Conservation (phyloP, 2,797 vertebrate species). For the Picus viridis region DNA sequence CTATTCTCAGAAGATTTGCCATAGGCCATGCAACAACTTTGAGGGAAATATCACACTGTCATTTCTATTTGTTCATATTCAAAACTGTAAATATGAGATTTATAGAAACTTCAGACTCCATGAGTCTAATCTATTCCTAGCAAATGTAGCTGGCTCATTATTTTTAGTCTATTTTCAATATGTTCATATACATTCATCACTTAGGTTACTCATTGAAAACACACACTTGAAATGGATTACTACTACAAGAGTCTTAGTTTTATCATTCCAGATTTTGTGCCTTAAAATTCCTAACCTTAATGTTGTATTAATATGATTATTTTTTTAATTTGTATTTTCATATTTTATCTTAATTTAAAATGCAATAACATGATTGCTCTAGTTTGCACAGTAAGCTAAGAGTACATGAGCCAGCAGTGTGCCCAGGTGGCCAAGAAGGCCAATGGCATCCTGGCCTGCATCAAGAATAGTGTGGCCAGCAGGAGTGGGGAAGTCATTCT, state of each 20-base stretch:
- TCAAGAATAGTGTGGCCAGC: no score
- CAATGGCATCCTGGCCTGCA: no score
- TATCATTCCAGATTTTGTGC: neutral
- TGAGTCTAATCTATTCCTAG: neutral
- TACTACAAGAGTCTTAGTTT: neutral
- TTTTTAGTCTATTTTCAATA: neutral
- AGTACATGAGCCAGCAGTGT: neutral
- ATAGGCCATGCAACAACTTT: neutral
- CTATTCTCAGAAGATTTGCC: neutral
- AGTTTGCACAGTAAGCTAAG: neutral
- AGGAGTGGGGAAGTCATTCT: no score
- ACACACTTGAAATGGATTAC: neutral
- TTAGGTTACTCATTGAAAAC: neutral
- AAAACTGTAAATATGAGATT: neutral
- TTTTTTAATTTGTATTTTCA: neutral
- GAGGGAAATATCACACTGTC: neutral
- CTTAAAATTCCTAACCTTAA: neutral
- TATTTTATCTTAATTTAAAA: slow-evolving; percentile 16
- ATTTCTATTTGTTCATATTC: neutral
- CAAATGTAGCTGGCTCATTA: neutral
- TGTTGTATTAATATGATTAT: neutral
- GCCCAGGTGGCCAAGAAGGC: no score
- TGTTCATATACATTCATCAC: neutral
- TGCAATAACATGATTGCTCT: neutral
- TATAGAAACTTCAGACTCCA: neutral